Base-by-base conservation (phyloP, 2,888 invertebrate species). In the Podotricha telesiphe region DNA sequence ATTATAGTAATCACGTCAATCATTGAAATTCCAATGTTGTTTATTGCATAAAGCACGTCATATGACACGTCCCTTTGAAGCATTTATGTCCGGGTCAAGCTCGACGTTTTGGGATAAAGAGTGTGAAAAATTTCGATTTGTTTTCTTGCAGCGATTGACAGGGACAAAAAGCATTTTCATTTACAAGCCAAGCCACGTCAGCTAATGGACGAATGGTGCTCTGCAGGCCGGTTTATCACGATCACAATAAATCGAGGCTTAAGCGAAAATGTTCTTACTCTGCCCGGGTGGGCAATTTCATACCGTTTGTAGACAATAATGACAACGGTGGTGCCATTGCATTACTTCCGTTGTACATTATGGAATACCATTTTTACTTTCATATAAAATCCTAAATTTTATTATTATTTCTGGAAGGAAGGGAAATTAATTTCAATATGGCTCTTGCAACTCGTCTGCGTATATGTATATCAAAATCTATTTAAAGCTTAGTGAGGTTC, bases 201-300 rank as follows among this genome's bases (percentile, higher is more conserved):
- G 82, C 80, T 85, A 83, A 83, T 83, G 82, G 87, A 89, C 80
- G 84, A 82, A 88, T 83, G 83, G 85, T 79, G 82, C 83, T 84
- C 86, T 79, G 77, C 79, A 78, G 79, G 79, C 77, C 80, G 79
- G 89, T 86, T 89, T 89, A 91, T 89, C 89, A 84, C 82, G 78
- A 84, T 82, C 81, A 81, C 86, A 84, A 90, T 91, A 90, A 90
- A 89, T 90, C 83, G 81, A 77, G 74, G 80, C 77, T 75, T 78
- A 79, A 80, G 78, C 81, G 79, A 74, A 74, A 77, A 79, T 73
- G 82, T 83, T 84, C 85, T 85, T 85, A 83, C 78, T 77, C 76
- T 70, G 55, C 55, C 55, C 55, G 37, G 37, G 37, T 73, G 76
- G 62, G 79, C 77, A 75, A 79, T 80, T 74, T 76, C 74, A 71